Conservation (phyloP, 1,140 invertebrate species). For the Galleria mellonella region DNA sequence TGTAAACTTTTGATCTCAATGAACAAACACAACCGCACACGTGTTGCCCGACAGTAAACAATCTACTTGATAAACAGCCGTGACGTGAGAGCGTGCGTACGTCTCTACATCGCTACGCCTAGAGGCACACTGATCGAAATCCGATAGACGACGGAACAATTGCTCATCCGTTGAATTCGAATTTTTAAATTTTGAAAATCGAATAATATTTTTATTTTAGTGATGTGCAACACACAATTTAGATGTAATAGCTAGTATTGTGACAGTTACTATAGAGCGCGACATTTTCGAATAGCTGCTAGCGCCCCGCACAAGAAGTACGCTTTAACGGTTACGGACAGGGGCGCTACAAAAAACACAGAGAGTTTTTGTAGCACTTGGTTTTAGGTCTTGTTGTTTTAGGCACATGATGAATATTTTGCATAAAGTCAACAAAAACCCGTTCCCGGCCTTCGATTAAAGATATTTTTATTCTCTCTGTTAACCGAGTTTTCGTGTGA, state of each 20-base stretch:
- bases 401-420: too few species aligned
- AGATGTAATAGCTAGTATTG: too few species aligned
- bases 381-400: too few species aligned
- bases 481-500: too few species aligned
- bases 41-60: constrained; percentile 30
- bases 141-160: constrained; percentile 31
- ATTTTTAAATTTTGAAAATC: constrained; percentile 17
- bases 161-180: constrained; percentile 17
- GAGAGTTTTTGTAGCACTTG: not conserved
- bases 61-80: constrained; percentile 14
- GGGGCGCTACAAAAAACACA: not conserved
- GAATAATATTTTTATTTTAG: not conserved
- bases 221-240: constrained; percentile 11
- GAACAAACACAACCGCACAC: constrained; percentile 5
- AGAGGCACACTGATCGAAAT: constrained; percentile 51
- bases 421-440: too few species aligned
- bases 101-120: constrained; percentile 15
- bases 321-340: too few species aligned
- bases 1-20: not conserved
- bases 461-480: too few species aligned
- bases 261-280: too few species aligned
- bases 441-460: too few species aligned
- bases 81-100: constrained; percentile 29
- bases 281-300: too few species aligned
- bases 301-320: too few species aligned